These are phyloP conservation scores for Pristis pectinata DNA, from an alignment of 2,797 vertebrate genomes.

Conservation along the genomic window DNA sequence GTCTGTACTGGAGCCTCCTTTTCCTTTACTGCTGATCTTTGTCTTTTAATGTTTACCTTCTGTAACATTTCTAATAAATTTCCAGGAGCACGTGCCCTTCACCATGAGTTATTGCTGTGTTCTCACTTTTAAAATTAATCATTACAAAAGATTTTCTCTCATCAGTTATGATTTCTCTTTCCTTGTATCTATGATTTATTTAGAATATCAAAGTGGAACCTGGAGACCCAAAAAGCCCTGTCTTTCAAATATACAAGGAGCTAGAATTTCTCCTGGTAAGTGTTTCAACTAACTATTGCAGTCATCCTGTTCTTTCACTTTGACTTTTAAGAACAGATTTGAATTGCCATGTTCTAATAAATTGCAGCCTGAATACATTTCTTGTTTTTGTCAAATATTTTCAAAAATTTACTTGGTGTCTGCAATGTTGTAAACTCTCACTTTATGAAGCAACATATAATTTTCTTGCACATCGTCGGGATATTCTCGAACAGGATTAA, in stretches of 20 bases:
- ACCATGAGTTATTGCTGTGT: too few species aligned
- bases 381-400: neutral
- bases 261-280: conserved; percentile 83
- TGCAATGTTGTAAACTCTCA: neutral
- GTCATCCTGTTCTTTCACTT: neutral
- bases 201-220: conserved; percentile 78
- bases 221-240: conserved; percentile 75
- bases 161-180: neutral
- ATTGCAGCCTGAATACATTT: neutral
- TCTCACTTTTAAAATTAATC: too few species aligned
- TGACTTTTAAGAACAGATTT: neutral
- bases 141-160: too few species aligned
- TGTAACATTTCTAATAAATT: too few species aligned
- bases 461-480: neutral
- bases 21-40: too few species aligned
- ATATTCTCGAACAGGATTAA: too few species aligned
- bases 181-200: conserved; percentile 37
- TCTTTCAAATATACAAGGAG: conserved; percentile 75
- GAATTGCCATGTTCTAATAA: neutral
- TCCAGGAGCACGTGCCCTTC: too few species aligned
- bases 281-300: conserved; percentile 39
- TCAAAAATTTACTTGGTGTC: neutral
- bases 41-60: too few species aligned
- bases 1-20: neutral
- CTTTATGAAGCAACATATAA: neutral